Evolutionary conservation across 2,888 invertebrate species (phyloP).

Genomic region (Sinotaia quadrata): DNA sequence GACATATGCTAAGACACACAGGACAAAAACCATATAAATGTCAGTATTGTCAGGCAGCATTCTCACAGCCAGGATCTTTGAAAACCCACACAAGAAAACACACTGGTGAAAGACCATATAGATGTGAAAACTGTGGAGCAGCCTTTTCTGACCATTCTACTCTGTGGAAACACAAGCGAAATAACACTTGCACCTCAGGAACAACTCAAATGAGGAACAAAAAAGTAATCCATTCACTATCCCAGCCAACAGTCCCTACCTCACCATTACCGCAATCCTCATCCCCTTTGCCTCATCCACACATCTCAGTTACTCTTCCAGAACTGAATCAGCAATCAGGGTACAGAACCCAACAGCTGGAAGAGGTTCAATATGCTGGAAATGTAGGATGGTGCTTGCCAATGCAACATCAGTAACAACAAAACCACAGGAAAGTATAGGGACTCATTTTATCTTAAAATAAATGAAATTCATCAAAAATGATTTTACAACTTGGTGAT

Average conservation of each 20-base stretch:
- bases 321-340: neutral
- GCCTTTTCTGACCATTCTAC: slow-evolving; percentile 28
- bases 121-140: slow-evolving; percentile 11
- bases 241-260: neutral
- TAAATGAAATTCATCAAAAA: no score
- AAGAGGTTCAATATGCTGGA: neutral
- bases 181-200: slow-evolving; percentile 8
- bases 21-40: slow-evolving; percentile 31
- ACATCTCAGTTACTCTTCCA: neutral
- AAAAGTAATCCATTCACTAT: neutral
- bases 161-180: slow-evolving; percentile 22
- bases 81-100: slow-evolving; percentile 24
- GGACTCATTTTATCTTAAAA: no score
- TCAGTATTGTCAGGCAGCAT: slow-evolving; percentile 15
- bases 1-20: slow-evolving; percentile 27
- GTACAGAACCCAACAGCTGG: neutral
- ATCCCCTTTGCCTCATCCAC: neutral
- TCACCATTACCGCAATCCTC: neutral
- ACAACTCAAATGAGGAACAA: neutral
- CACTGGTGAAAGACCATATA: slow-evolving; percentile 21
- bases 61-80: slow-evolving; percentile 22
- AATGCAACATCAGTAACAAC: slow-evolving; percentile 3
- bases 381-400: slow-evolving; percentile 13
- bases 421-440: no score
- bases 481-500: no score